These are phyloP conservation scores for Leptopilina clavipes DNA, from an alignment of 1,140 invertebrate genomes.

Conservation along the genomic window DNA sequence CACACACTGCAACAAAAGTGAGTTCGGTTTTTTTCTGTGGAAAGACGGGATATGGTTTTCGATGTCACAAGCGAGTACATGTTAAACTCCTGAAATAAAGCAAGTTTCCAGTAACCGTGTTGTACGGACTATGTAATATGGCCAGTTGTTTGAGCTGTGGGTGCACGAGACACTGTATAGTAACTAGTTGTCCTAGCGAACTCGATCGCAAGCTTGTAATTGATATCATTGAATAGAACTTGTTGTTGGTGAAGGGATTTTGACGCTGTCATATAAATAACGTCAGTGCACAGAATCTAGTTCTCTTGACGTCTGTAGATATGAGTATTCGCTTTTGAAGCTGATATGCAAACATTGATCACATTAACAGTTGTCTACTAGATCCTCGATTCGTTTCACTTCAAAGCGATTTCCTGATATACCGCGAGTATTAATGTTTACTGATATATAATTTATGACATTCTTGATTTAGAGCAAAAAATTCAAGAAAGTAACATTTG, in stretches of 20 bases:
- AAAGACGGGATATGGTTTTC: slow-evolving; percentile 42
- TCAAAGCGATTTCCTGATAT: background rate
- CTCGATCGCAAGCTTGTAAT: slow-evolving; percentile 63
- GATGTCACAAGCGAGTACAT: slow-evolving; percentile 55
- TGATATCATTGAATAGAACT: slow-evolving; percentile 64
- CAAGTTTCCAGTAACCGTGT: slow-evolving; percentile 56
- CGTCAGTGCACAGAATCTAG: slow-evolving; percentile 37
- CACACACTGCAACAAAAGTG: no score
- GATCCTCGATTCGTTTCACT: background rate
- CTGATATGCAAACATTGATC: slow-evolving; percentile 5
- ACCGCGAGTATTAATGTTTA: background rate
- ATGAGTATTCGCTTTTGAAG: slow-evolving; percentile 4
- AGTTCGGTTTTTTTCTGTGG: no score
- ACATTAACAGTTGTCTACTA: slow-evolving; percentile 5
- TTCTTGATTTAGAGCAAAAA: no score
- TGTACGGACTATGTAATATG: slow-evolving; percentile 19
- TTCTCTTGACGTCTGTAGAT: slow-evolving; percentile 10
- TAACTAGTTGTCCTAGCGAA: slow-evolving; percentile 60
- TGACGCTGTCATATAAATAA: slow-evolving; percentile 58
- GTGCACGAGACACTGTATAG: slow-evolving; percentile 56
- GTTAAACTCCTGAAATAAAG: slow-evolving; percentile 47
- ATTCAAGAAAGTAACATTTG: no score
- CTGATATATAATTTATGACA: no score
- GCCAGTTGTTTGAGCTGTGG: slow-evolving; percentile 50
- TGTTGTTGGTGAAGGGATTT: slow-evolving; percentile 52